Evolutionary conservation across 2,888 invertebrate species (phyloP), one percentile per base, ranked within the genome.

Genomic region (Parelbella ahira): DNA sequence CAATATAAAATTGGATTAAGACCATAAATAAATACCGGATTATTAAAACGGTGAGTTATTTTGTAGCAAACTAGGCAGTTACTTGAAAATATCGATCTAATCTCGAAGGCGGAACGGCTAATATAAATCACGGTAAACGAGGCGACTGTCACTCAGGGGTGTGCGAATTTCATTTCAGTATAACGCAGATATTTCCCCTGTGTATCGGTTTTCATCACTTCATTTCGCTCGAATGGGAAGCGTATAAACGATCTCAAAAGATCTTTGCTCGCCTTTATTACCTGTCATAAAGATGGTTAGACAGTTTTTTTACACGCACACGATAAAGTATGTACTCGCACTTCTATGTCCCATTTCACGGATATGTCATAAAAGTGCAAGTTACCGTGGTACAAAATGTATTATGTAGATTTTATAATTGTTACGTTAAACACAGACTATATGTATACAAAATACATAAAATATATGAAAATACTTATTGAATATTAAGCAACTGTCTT

Each of bases 91-190:
- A 41, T 41, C 41, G 41, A 41, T 41, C 34, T 41, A 41, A 41
- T 41, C 41, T 41, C 21, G 27, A 41, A 41, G 41, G 33, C 39
- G 33, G 15, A 41, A 36, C 23, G 36, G 29, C 29, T 36, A 36
- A 43, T 30, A 36, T 43, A 43, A 43, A 43, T 43, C 36, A 43
- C 43, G 24, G 29, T 43, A 36, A 43, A 42, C 42, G 42, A 42
- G 42, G 36, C 19, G 24, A 36, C 43, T 36, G 43, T 36, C 43
- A 43, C 29, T 43, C 43, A 43, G 43, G 13, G 38, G 19, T 19
- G 32, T 30, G 12, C 24, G 29, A 23, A 36, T 34, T 43, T 43
- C 43, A 43, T 43, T 43, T 36, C 36, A 43, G 34, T 30, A 28
- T 34, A 42, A 34, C 43, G 24, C 8, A 29, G 29, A 36, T 27